Conservation (phyloP, 2,797 vertebrate species). For the Dermochelys coriacea region DNA sequence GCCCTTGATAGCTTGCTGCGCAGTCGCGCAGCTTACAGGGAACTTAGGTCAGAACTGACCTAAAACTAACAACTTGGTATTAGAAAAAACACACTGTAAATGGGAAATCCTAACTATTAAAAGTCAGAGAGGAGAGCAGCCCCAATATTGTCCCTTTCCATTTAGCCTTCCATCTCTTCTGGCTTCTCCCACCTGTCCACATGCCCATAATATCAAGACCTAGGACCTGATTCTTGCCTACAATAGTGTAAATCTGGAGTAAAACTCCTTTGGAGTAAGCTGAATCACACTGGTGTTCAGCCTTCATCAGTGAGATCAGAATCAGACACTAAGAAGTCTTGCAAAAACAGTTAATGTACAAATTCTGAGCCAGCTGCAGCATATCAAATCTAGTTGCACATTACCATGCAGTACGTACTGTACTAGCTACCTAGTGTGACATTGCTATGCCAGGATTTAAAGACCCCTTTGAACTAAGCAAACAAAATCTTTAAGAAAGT, state of each 20-base stretch:
- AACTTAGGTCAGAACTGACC: background rate
- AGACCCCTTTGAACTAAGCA: background rate
- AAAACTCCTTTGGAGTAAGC: background rate
- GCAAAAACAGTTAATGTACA: background rate
- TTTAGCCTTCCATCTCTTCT: background rate
- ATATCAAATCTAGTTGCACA: background rate
- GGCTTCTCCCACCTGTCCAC: background rate
- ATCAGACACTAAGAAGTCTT: background rate
- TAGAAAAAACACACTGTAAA: constrained; percentile 8
- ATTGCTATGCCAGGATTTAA: constrained; percentile 16
- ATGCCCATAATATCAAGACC: background rate
- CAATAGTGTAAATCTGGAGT: background rate
- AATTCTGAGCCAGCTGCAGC: constrained; percentile 12
- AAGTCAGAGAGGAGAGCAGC: background rate
- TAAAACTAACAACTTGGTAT: background rate
- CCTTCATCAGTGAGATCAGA: background rate
- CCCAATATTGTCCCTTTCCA: background rate
- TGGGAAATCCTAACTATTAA: background rate
- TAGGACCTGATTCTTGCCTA: background rate
- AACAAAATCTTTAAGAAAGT: constrained; percentile 5
- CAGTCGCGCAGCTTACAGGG: no score
- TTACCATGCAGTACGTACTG: constrained; percentile 9
- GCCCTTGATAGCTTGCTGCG: no score
- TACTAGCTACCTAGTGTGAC: background rate
- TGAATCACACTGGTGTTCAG: background rate